phyloP scores from a whole-genome alignment of 2,888 invertebrate genomes.

The Sesia bembeciformis region DNA sequence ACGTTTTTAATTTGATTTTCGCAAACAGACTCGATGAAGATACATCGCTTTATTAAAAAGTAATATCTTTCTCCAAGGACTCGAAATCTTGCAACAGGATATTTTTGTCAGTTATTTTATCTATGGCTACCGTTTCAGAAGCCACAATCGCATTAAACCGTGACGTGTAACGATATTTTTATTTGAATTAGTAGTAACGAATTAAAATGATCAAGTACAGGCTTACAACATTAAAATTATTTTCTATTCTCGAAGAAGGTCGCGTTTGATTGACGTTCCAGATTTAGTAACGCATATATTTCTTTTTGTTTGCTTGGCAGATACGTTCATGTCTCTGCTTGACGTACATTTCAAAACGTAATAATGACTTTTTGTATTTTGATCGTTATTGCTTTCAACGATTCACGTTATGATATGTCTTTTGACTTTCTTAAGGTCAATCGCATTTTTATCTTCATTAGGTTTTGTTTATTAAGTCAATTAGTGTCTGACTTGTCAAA shows the following conservation, averaged over 20 bases:
- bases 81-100: background rate
- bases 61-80: too few relatives aligned
- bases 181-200: constrained; percentile 5
- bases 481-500: background rate
- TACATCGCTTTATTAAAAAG: too few relatives aligned
- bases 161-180: background rate
- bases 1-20: background rate
- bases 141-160: background rate
- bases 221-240: constrained; percentile 1
- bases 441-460: background rate
- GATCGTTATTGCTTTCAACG: constrained; percentile 11
- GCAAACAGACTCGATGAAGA: too few relatives aligned
- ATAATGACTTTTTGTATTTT: constrained; percentile 15
- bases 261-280: constrained; percentile 18
- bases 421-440: background rate
- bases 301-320: constrained; percentile 10
- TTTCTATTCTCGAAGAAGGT: constrained; percentile 11
- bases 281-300: constrained; percentile 14
- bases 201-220: constrained; percentile 7
- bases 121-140: background rate
- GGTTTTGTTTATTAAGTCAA: background rate
- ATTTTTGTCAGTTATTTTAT: background rate
- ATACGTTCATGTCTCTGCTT: constrained; percentile 3
- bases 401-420: constrained; percentile 1
- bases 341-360: constrained; percentile 11